Evolutionary conservation across 2,797 vertebrate species (phyloP), one percentile per base, ranked within the genome.

Genomic region (Crax fasciolata): DNA sequence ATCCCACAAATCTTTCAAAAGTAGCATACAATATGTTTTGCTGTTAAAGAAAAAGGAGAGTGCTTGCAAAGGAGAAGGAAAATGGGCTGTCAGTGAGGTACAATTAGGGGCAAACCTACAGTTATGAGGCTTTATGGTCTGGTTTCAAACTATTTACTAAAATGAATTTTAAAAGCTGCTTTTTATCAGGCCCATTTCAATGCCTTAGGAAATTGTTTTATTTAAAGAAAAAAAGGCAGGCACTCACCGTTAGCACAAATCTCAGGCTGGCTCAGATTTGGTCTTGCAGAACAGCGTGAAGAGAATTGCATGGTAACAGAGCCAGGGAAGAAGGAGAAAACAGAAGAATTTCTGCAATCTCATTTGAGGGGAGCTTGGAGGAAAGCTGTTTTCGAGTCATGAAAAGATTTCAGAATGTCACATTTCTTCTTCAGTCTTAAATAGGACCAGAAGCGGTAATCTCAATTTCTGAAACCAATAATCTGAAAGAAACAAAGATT

Each of bases 131-230:
- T 96, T 96, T 68, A 61, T 48, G 73, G 90, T 89, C 83, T 95
- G 74, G 51, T 95, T 95, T 87, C 89, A 97, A 97, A 96, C 71
- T 97, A 95, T 94, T 97, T 96, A 93, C 94, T 95, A 86, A 94
- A 95, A 89, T 77, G 54, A 88, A 95, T 97, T 97, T 96, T 93
- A 94, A 97, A 95, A 96, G 89, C 63, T 75, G 82, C 74, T 91
- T 95, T 91, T 72, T 93, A 92, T 93, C 97, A 87, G 52, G 73
- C 93, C 91, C n/a, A 68, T 62, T 97, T 96, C 54, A 75, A 44
- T 89, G 80, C 52, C 76, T 88, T 90, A 90, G 82, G 92, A 95
- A 96, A 96, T 49, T 43, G 79, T 95, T 87, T 93, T 91, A 89
- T 80, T 89, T 83, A 65, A 87, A 77, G 68, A 52, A 70, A 46